A percentile compares a stretch with the other conserved stretches of the same genome.
Evolutionary conservation across 2,113 vertebrate genomes (phyloP).

Genomic region (Astur gentilis): DNA sequence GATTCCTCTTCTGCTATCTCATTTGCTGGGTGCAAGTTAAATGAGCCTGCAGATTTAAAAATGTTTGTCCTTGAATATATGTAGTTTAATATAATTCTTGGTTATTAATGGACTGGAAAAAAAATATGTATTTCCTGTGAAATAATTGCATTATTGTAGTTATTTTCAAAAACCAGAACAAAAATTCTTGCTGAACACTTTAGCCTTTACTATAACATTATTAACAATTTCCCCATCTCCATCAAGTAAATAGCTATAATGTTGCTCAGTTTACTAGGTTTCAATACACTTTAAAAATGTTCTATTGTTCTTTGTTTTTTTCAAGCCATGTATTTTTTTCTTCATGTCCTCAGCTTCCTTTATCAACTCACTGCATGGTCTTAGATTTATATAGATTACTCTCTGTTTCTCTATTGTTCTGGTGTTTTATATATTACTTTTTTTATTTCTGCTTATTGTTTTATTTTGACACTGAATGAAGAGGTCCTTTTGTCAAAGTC

Average conservation of each 20-base stretch:
- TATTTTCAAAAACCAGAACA: constrained; percentile 4
- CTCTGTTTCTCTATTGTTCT: background rate
- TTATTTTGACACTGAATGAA: constrained; percentile 35
- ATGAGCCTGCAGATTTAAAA: constrained; percentile 23
- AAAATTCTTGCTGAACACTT: background rate
- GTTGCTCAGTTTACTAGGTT: background rate
- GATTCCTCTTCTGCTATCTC: background rate
- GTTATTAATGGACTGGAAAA: constrained; percentile 19
- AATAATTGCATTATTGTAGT: background rate
- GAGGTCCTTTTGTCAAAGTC: background rate
- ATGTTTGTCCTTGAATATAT: constrained; percentile 11
- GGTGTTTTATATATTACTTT: background rate
- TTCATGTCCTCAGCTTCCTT: background rate
- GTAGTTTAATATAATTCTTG: constrained; percentile 1
- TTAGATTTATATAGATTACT: constrained; percentile 9
- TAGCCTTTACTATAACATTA: background rate
- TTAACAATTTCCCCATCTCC: background rate
- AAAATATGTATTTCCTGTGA: background rate
- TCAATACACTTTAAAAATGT: background rate
- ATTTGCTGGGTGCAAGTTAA: background rate
- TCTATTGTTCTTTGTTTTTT: background rate
- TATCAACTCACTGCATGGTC: background rate
- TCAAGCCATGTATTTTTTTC: background rate
- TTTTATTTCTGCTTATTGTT: constrained; percentile 18
- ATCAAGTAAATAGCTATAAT: background rate